phyloP scores from a whole-genome alignment of 2,797 vertebrate genomes.

The Nyctibius grandis region DNA sequence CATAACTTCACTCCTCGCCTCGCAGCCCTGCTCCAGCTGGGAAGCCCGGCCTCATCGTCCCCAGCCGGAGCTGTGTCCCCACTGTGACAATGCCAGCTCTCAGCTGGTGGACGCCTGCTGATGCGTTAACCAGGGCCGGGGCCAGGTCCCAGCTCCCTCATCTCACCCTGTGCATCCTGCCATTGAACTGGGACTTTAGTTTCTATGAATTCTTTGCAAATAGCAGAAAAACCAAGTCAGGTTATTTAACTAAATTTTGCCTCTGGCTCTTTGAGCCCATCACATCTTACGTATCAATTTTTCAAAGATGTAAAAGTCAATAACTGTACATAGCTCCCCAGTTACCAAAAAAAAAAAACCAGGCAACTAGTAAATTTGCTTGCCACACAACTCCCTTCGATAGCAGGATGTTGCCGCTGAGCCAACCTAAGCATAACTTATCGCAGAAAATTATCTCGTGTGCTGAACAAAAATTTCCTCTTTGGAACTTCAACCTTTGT shows the following conservation, averaged over 20 bases:
- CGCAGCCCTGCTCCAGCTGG: not conserved
- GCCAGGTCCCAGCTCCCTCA: not conserved
- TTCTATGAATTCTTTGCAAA: not conserved
- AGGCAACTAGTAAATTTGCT: not conserved
- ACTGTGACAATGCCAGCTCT: rapidly evolving
- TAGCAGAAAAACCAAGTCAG: not conserved
- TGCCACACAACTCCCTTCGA: not conserved
- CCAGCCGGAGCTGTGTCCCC: rapidly evolving
- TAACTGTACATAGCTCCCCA: not conserved
- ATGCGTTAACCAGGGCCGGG: not conserved
- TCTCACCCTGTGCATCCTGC: not conserved
- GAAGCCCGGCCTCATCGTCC: not conserved
- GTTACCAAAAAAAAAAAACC: not conserved
- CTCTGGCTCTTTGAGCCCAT: not conserved
- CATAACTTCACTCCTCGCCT: not conserved
- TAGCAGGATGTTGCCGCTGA: not conserved
- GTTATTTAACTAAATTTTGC: not conserved
- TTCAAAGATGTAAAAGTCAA: not conserved
- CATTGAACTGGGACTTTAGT: not conserved
- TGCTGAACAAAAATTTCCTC: not conserved
- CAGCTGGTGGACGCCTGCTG: rapidly evolving
- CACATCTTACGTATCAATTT: not conserved
- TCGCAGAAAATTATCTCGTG: not conserved
- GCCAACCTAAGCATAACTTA: slow-evolving; percentile 11
- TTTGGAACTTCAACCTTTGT: slow-evolving; percentile 28